Base-by-base conservation (phyloP, 2,113 vertebrate species). In the Laticauda colubrina region DNA sequence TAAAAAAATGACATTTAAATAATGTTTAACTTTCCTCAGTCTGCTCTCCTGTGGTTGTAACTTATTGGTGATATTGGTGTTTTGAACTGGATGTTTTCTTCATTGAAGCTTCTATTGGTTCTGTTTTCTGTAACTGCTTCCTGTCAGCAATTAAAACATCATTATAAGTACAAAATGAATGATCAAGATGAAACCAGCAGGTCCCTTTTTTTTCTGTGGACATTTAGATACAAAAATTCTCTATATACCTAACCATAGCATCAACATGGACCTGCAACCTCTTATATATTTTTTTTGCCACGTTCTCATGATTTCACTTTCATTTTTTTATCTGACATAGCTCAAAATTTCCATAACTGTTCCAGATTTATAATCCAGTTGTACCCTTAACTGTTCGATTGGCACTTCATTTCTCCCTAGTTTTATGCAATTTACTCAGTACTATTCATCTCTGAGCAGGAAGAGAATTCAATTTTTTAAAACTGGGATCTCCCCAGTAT, bases 71-170 rank as follows among this genome's bases (percentile, higher is more conserved):
- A 81, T 81, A 43, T 39, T 81, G 34, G 75, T 43, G 34, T 21
- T 81, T 12, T 89, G 21, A 89, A 45, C 34, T 61, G 39, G 57
- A 43, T 45, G 11, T 48, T 29, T 90, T n/a, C 89, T 29, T 21
- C 89, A 18, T 0, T 64, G 43, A 64, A 51, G 59, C 43, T 26
- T 45, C 6, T 48, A 21, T 81, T 81, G 34, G 6, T 39, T 81
- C 69, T 39, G 34, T 39, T 81, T 81, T 81, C 5, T 81, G 69
- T 20, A 23, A 89, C 56, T 89, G n/a, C 5, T 61, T 26, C 15
- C 39, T 43, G 23, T 89, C 57, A 89, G 89, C 89, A 89, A 57
- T 89, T 89, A 59, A 59, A 59, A 89, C 18, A 89, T 57, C 86
- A 53, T 8, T 55, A 54, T 56, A 34, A 39, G 18, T 81, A 43